Base-by-base conservation (phyloP, 2,888 invertebrate species). In the Palloptera scutellata region DNA sequence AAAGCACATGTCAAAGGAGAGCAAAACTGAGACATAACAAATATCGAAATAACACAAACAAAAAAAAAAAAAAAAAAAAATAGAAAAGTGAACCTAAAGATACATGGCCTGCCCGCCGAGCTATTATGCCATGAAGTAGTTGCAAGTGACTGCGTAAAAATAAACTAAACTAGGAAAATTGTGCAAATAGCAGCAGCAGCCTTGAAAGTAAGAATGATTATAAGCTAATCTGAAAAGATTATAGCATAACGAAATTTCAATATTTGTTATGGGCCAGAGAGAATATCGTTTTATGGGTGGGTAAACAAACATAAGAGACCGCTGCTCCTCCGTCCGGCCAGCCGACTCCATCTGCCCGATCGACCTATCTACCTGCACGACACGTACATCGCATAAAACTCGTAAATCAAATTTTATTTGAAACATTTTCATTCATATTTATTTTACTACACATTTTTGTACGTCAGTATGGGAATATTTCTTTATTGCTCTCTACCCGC, bases 381-480 rank as follows among this genome's bases (percentile, higher is more conserved):
- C 51, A 17, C n/a, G 41, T 5, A 10, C 6, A 11, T 0, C 8
- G 5, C 13, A 19, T 65, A 42, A 15, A 60, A 54, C 15, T 59
- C 65, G 53, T 65, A 65, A 65, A 65, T 65, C 65, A 65, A 65
- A 53, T 60, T 60, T 65, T 53, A 65, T 53, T 60, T 53, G 52
- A 30, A 55, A 58, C 1, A 11, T 45, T 30, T 30, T 30, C 6
- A n/a, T n/a, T n/a, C 6, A 4, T 55, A 12, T 20, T 3, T 52
- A 15, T 30, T 19, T 30, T 45, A 41, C 10, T 13, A 48, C 30
- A 40, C 53, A 53, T 30, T 65, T 53, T 62, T 43, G 12, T 43
- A 15, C 8, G 65, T 10, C 12, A n/a, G 19, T 54, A 57, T 43
- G 4, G 59, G 59, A 60, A 65, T 30, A 53, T 53, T 53, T 60